Percentiles rank a stretch among this genome's conserved stretches.
These are phyloP conservation scores for Hoplodrina ambigua DNA, from an alignment of 2,888 invertebrate genomes.

Conservation along the genomic window DNA sequence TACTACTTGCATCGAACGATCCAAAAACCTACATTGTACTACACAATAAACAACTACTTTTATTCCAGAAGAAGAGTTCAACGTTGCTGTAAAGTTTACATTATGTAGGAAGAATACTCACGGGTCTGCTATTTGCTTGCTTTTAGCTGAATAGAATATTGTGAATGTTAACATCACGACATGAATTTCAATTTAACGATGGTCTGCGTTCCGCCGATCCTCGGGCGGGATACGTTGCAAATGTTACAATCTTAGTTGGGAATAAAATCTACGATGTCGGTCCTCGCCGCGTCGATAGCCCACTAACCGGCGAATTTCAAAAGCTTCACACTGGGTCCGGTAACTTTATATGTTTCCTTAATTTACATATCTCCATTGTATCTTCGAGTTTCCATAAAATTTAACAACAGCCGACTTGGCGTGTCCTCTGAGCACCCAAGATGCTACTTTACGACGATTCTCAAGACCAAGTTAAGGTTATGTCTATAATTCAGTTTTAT, in stretches of 20 bases:
- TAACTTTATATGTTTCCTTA: conserved; percentile 72
- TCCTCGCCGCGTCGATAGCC: conserved; percentile 65
- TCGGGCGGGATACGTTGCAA: conserved; percentile 56
- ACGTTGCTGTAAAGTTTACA: conserved; percentile 68
- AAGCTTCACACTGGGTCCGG: conserved; percentile 68
- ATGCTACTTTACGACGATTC: conserved; percentile 88
- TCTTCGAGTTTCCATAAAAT: conserved; percentile 86
- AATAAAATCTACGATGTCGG: conserved; percentile 68
- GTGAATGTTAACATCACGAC: conserved; percentile 73
- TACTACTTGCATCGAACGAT: conserved; percentile 23
- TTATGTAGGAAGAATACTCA: conserved; percentile 67
- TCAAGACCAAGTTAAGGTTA: conserved; percentile 87
- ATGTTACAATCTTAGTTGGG: conserved; percentile 68
- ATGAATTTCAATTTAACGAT: conserved; percentile 79
- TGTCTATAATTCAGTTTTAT: conserved; percentile 89
- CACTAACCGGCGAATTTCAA: conserved; percentile 71
- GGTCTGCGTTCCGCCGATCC: conserved; percentile 61
- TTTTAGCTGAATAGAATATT: conserved; percentile 77
- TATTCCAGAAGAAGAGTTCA: conserved; percentile 61
- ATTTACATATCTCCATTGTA: conserved; percentile 88
- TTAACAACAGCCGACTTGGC: conserved; percentile 84
- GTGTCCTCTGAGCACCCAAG: conserved; percentile 85
- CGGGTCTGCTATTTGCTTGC: conserved; percentile 68
- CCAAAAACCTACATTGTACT: conserved; percentile 48
- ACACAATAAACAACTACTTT: conserved; percentile 60